Base-by-base conservation (phyloP, 2,797 vertebrate genomes). In the Bradypodion ventrale region DNA sequence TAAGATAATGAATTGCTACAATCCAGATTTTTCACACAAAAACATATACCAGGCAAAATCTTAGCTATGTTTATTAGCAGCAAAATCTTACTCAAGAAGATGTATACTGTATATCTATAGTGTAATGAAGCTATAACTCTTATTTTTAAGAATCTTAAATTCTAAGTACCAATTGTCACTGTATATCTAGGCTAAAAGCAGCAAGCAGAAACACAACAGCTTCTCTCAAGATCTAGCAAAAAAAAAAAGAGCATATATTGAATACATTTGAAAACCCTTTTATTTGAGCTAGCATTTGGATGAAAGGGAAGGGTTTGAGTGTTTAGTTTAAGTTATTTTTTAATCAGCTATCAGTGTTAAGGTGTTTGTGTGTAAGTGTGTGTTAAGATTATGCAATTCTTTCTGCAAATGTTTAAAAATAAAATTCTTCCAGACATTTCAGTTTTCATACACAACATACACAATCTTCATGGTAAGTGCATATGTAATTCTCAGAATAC, bases 341-440 rank as follows among this genome's bases (percentile, higher is more conserved):
- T 78, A 68, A 69, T 59, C 21, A 52, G 46, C 49, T 72, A 21
- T 56, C 49, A 37, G 4, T 49, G 5, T 35, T 4, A n/a, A 21
- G 16, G 56, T 23, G 40, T 72, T 35, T 70, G 15, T 35, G 29
- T 15, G 35, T 32, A 49, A 25, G n/a, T 78, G 25, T 70, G 13
- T 35, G 59, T 29, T 69, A 35, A 77, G 42, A 62, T 32, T 32
- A 56, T 13, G 44, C 12, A 69, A 70, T 35, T 37, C 9, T 16
- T 37, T 83, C 6, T 35, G 40, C 49, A 78, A 46, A 16, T 25
- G 15, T 69, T 56, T 42, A 16, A 35, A 60, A 78, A 46, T 75
- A 32, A 70, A 84, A 72, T 62, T 62, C 23, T 8, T 46, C 35
- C 29, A 66, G 73, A 84, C 46, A 44, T 69, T 83, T 40, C 69